Evolutionary conservation across 2,888 invertebrate species (phyloP), one percentile per base, ranked within the genome.

Genomic region (Cryptocephalus moraei): DNA sequence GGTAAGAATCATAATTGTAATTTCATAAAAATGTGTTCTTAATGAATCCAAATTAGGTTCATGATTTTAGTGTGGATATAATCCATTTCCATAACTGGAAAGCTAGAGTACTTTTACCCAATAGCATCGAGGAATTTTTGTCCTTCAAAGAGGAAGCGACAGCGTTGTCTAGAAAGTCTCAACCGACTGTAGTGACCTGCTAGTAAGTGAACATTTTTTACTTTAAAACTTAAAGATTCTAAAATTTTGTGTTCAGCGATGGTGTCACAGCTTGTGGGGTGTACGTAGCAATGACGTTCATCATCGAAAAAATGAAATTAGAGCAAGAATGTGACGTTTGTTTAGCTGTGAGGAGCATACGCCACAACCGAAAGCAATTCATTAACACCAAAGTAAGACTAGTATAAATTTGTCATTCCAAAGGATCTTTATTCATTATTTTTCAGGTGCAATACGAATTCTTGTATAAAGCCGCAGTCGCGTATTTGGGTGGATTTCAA

Each of bases 271-370:
- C 70, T 9, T 66, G 70, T 54, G 76, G 75, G 9, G 56, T 75
- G 13, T 76, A 72, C 52, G 56, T 73, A 32, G 72, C 73, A 1
- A 49, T 71, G 48, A 65, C 66, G 10, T 73, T 73, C 50, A 49
- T 75, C 8, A 63, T 75, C 12, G 74, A 75, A 52, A 71, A 73
- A 59, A 74, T 76, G 58, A 69, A 72, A 47, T 55, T 72, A 8
- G 75, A 76, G 57, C 72, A 73, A 34, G 65, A 69, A 47, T 73
- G 74, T 50, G 75, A 77, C 51, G 72, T 75, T 13, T 73, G 71
- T 47, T 64, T 71, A 46, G 73, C 73, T 2, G 71, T 74, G 9
- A 61, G 72, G 43, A 67, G 62, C 12, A 62, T 76, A n/a, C 62
- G 74, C 46, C 66, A 67, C 49, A 73, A 68, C 36, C 64, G 74